phyloP scores from a whole-genome alignment of 2,113 vertebrate species.

The Dendrocopos noguchii region DNA sequence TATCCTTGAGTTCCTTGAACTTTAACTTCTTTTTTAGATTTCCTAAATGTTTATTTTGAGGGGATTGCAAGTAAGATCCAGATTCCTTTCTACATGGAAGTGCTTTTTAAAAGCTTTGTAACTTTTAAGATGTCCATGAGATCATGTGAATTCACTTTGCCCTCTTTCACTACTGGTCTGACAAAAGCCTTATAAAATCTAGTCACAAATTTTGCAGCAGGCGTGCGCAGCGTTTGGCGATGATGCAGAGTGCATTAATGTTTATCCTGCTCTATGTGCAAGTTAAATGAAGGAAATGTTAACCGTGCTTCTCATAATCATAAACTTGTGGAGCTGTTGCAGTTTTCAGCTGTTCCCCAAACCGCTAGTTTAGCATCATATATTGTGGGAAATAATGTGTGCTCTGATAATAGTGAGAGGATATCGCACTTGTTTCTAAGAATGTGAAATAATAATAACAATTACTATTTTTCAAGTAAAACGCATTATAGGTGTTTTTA shows the following conservation, averaged over 20 bases:
- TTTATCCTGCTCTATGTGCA: not conserved
- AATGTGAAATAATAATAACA: not conserved
- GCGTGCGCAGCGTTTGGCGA: not conserved
- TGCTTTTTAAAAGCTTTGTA: not conserved
- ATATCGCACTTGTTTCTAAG: not conserved
- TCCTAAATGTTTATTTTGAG: not conserved
- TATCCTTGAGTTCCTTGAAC: not conserved
- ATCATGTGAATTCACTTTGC: not conserved
- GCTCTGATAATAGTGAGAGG: not conserved
- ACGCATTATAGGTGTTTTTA: not conserved
- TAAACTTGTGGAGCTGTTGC: not conserved
- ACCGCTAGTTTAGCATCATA: not conserved
- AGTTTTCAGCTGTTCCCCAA: not conserved
- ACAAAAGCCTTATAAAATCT: not conserved
- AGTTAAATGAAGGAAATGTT: not conserved
- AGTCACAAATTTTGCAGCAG: not conserved
- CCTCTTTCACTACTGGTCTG: not conserved
- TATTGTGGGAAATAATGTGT: not conserved
- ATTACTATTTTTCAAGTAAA: not conserved
- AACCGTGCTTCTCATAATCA: not conserved
- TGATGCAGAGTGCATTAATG: not conserved
- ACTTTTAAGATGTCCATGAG: not conserved
- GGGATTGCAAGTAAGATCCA: not conserved
- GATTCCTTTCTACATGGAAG: not conserved
- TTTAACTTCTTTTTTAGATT: slow-evolving; percentile 10